Conservation (phyloP, 2,888 invertebrate genomes). For the Drymonia ruficornis region DNA sequence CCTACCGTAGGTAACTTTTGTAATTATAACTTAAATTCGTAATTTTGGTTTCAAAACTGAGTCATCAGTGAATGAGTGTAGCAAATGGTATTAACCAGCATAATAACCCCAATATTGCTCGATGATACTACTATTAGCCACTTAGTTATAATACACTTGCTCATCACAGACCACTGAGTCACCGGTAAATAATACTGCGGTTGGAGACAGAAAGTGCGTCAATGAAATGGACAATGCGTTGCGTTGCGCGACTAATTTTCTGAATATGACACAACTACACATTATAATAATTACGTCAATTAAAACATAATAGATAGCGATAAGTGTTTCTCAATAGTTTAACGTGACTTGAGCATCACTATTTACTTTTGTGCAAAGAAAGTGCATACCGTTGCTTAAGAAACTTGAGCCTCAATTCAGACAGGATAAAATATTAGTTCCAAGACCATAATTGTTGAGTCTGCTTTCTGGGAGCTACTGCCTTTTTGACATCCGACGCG, state of each 20-base stretch:
- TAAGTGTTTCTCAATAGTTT: no score
- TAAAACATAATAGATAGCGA: no score
- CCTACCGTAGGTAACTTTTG: no score
- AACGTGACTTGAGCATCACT: no score
- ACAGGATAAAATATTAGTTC: no score
- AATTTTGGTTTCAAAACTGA: not conserved
- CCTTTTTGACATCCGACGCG: no score
- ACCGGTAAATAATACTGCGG: slow-evolving; percentile 39
- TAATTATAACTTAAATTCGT: no score
- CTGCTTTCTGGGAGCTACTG: no score
- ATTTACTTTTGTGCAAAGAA: no score
- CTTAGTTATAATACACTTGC: slow-evolving; percentile 15
- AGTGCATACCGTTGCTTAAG: no score
- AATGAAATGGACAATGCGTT: slow-evolving; percentile 22
- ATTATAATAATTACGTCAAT: not conserved
- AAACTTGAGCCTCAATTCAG: no score
- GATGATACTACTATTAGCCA: slow-evolving; percentile 3
- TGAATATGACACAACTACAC: not conserved
- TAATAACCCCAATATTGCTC: not conserved
- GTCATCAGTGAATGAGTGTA: not conserved
- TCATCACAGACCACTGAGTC: slow-evolving; percentile 33
- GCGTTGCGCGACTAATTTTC: not conserved
- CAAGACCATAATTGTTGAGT: no score
- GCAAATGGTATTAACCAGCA: not conserved
- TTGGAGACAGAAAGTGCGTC: slow-evolving; percentile 42